phyloP scores from a whole-genome alignment of 2,797 vertebrate species.

The Rhabdomys pumilio region DNA sequence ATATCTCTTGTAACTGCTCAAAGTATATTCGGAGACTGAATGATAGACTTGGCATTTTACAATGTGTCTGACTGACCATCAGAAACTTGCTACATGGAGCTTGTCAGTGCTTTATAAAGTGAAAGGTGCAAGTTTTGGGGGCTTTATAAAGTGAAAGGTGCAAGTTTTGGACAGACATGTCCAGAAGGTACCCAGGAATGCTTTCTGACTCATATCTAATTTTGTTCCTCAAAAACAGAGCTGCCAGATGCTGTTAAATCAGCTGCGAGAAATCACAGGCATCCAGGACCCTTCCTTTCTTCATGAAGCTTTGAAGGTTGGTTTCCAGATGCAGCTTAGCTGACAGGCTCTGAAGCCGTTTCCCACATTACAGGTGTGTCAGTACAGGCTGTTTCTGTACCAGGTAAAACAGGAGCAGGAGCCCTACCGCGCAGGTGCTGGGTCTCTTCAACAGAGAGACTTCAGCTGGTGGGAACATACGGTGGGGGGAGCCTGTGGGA shows the following conservation, averaged over 20 bases:
- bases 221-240: constrained; percentile 83
- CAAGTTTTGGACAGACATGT: not conserved
- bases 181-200: not conserved
- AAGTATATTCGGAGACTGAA: constrained; percentile 29
- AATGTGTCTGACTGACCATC: not conserved
- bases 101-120: not conserved
- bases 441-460: not conserved
- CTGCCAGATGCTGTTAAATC: constrained; percentile 93
- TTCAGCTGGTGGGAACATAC: not conserved
- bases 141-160: not conserved
- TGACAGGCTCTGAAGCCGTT: constrained; percentile 23
- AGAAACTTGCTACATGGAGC: not conserved
- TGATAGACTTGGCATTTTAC: not conserved
- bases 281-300: constrained; percentile 94
- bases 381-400: constrained; percentile 32
- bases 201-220: constrained; percentile 31
- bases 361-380: not conserved
- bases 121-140: not conserved
- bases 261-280: constrained; percentile 97
- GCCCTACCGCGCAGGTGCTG: not conserved
- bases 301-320: constrained; percentile 94
- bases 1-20: constrained; percentile 7
- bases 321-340: constrained; percentile 71
- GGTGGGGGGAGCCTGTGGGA: not conserved
- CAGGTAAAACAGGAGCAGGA: not conserved